Evolutionary conservation across 2,888 invertebrate genomes (phyloP), one percentile per base, ranked within the genome.

Genomic region (Eurois occulta): DNA sequence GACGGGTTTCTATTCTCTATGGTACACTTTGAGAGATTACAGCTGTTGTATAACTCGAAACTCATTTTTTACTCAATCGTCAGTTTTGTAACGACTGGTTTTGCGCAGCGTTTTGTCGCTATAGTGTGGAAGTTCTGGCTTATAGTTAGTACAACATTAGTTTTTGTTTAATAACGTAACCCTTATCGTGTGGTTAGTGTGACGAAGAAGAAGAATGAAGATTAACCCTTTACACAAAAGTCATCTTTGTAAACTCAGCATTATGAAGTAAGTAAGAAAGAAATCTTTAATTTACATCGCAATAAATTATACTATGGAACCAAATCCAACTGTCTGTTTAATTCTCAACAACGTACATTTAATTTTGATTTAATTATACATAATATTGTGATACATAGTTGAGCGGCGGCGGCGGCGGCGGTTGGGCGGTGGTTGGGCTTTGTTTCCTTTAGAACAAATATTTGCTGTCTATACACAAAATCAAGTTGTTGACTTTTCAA

Each of bases 51-150:
- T 80, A 83, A 84, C 8, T 18, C 21, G 3, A 16, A 67, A 48
- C 32, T 64, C 24, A 64, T 41, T 71, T 62, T 83, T 84, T 84
- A 80, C 74, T 79, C 52, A 84, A 79, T 84, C 41, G 21, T n/a
- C 16, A 18, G 35, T 71, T 71, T 80, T 35, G 69, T 46, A 69
- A 83, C 13, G n/a, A 6, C 5, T 43, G n/a, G 67, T 48, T 68
- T 38, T 38, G 28, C n/a, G 32, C 41, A 28, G 13, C 5, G 16
- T 35, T n/a, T 7, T 11, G 41, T 52, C 7, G 16, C 1, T 21
- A 8, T n/a, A 38, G 10, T n/a, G 7, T 28, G 24, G 46, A 13
- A 38, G 46, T 32, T 41, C 18, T 24, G 41, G 21, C 3, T 32
- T 21, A 21, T 10, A 58, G 52, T 52, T n/a, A 10, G 10, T 4